phyloP scores from a whole-genome alignment of 2,113 vertebrate species.

The Nipponia nippon region DNA sequence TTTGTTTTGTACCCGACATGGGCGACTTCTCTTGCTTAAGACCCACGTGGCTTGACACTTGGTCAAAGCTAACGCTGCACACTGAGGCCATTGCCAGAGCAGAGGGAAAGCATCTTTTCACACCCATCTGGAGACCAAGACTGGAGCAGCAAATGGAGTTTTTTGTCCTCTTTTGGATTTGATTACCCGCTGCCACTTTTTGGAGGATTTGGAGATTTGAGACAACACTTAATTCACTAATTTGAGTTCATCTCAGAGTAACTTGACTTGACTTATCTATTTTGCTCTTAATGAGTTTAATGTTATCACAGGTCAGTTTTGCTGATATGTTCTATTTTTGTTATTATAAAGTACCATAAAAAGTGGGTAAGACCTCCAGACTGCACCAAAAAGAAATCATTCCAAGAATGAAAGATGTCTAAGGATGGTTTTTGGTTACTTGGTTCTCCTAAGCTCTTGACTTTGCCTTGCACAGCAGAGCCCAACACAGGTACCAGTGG shows the following conservation, averaged over 20 bases:
- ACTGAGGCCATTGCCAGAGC: neutral
- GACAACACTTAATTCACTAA: neutral
- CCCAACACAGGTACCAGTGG: neutral
- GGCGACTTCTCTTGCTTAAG: neutral
- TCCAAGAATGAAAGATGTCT: neutral
- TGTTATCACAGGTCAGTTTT: neutral
- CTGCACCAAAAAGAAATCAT: neutral
- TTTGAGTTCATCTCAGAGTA: neutral
- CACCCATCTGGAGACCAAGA: neutral
- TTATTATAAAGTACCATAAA: neutral
- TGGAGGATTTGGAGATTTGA: neutral
- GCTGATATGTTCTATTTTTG: neutral
- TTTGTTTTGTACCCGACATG: neutral
- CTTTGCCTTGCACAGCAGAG: neutral
- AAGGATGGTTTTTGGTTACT: neutral
- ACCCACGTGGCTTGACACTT: neutral
- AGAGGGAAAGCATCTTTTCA: neutral
- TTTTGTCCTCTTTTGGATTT: neutral
- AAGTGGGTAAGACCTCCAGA: neutral
- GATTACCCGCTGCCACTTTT: neutral
- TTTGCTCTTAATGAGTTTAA: neutral
- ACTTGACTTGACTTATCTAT: neutral
- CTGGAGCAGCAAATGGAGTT: accelerated
- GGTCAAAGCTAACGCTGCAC: neutral
- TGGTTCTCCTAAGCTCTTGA: neutral